Conservation (phyloP, 1,140 invertebrate genomes). For the Drosophila rhopaloa region DNA sequence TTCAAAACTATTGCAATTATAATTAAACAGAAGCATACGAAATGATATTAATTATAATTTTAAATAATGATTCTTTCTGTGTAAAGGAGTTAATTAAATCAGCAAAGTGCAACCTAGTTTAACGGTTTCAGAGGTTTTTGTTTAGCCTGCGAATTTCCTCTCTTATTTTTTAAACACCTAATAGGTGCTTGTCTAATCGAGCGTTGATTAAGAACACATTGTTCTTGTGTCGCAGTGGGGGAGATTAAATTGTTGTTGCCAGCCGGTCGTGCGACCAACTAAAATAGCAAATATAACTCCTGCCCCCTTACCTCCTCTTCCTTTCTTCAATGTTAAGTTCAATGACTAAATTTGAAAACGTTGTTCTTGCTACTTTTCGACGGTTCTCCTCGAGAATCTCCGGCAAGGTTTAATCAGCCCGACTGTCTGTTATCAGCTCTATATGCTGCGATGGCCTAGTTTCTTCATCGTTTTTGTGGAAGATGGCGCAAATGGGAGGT, state of each 20-base stretch:
- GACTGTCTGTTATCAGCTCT: constrained; percentile 55
- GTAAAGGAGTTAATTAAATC: not conserved
- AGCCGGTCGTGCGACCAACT: constrained; percentile 41
- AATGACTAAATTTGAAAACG: constrained; percentile 73
- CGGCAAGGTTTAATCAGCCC: constrained; percentile 62
- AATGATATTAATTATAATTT: too few relatives aligned
- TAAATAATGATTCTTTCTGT: not conserved
- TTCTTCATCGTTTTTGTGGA: constrained; percentile 46
- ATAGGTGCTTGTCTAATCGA: constrained; percentile 37
- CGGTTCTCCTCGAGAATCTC: constrained; percentile 42
- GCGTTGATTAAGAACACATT: constrained; percentile 32
- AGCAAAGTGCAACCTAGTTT: not conserved
- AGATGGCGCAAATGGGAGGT: constrained; percentile 22
- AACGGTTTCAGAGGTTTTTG: not conserved
- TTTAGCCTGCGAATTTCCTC: not conserved
- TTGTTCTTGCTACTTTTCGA: constrained; percentile 33
- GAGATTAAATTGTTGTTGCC: constrained; percentile 38
- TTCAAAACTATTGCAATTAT: too few relatives aligned
- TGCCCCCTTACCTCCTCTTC: constrained; percentile 13
- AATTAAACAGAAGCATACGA: too few relatives aligned
- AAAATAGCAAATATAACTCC: constrained; percentile 14
- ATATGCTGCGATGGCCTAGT: constrained; percentile 64
- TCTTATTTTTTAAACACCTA: constrained; percentile 2
- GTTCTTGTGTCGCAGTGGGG: constrained; percentile 10
- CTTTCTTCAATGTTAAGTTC: constrained; percentile 59